Percentiles rank a stretch among this genome's conserved stretches.
Conservation (phyloP, 2,797 vertebrate genomes). For the Lacerta bilineata region DNA sequence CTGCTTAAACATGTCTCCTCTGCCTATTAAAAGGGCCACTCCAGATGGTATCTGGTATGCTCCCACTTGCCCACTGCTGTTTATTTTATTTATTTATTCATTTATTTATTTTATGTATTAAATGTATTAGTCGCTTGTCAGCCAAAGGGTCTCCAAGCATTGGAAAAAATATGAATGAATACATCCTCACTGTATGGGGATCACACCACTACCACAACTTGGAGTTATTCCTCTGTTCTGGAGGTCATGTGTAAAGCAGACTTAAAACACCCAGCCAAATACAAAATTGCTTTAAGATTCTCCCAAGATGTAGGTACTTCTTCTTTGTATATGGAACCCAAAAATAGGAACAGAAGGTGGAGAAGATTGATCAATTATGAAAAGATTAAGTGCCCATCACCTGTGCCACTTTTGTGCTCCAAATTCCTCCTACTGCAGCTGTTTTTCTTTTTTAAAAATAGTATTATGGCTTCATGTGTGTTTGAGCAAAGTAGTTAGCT, state of each 20-base stretch:
- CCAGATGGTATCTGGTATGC: too few species aligned
- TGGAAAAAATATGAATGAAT: too few species aligned
- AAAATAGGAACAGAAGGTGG: not conserved
- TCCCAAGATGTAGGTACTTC: not conserved
- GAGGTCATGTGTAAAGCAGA: not conserved
- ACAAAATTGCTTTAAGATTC: not conserved
- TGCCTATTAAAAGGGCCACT: too few species aligned
- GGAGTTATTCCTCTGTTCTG: not conserved
- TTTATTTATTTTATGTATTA: too few species aligned
- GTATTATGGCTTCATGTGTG: not conserved
- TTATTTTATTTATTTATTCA: not conserved
- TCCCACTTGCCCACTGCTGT: not conserved
- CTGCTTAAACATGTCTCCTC: too few species aligned
- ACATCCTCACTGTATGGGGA: too few species aligned
- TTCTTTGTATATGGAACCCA: not conserved
- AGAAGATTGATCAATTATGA: not conserved
- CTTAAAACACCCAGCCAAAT: not conserved
- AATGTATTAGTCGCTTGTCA: too few species aligned
- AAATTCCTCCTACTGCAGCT: not conserved
- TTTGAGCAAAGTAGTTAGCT: not conserved
- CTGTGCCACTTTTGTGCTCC: not conserved
- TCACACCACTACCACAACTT: not conserved
- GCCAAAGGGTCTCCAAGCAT: too few species aligned
- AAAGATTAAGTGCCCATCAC: not conserved
- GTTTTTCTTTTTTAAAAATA: not conserved